Base-by-base conservation (phyloP, 2,888 invertebrate species). In the Drosophila lutescens region DNA sequence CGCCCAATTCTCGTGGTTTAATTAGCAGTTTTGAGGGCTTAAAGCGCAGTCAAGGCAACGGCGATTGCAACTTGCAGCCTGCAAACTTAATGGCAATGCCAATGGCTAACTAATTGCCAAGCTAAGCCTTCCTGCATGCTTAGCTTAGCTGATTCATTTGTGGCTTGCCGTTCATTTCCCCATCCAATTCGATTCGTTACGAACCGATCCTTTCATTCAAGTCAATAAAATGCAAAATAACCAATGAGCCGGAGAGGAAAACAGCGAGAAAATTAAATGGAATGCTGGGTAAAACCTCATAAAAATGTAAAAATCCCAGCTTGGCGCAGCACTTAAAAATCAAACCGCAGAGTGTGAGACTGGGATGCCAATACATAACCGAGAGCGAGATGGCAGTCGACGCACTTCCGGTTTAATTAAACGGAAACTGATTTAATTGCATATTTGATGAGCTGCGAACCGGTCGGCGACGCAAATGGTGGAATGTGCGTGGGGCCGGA, bases 381-480 rank as follows among this genome's bases (percentile, higher is more conserved):
- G 50, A 57, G 50, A 57, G 59, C 47, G 71, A 46, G 56, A 57
- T 50, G 54, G 67, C 57, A 78, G 80, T 77, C 88, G 88, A 88
- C 88, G 86, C 79, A 88, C 88, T 88, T 85, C 85, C 88, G 89
- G 89, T 84, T 90, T 90, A 91, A 91, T 90, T 90, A 91, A 91
- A 90, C 90, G 90, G 90, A 91, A 91, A 90, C 91, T 89, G 88
- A 90, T 90, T 91, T 91, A 90, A 91, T 91, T 91, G 91, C 91
- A 90, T 90, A 90, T 90, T 90, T 90, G 91, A 90, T 90, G 89
- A 90, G 88, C 88, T 86, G 78, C 80, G 88, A 79, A 56, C 82
- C 74, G 70, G 85, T 71, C 77, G 76, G 73, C 77, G 76, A 61
- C 76, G 74, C 79, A 47, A 62, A 62, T 60, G 53, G 71, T 41